Conservation (phyloP, 2,888 invertebrate species). For the Celastrina argiolus region DNA sequence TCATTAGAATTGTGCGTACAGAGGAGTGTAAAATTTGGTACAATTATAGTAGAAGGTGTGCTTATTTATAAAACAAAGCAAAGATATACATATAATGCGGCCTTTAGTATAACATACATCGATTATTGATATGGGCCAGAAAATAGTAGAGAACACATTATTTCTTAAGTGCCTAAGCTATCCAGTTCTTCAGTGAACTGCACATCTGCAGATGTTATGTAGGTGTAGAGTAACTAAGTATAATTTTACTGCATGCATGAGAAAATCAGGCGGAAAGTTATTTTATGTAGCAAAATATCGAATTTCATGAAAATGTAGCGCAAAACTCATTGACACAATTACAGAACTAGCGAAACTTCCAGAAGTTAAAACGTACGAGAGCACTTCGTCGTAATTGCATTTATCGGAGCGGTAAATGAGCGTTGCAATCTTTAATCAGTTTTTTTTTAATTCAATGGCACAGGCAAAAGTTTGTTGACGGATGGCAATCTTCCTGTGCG, state of each 20-base stretch:
- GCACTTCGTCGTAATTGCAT: conserved; percentile 63
- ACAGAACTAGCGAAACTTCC: conserved; percentile 32
- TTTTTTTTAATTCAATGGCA: conserved; percentile 43
- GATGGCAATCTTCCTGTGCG: conserved; percentile 33
- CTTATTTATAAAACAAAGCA: too few species aligned
- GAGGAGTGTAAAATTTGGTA: too few species aligned
- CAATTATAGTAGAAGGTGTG: too few species aligned
- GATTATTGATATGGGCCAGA: too few species aligned
- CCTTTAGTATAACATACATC: too few species aligned
- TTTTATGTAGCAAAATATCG: conserved; percentile 13
- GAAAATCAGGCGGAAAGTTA: background rate
- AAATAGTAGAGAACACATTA: too few species aligned
- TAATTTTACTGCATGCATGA: background rate
- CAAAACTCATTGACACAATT: conserved; percentile 38
- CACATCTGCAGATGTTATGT: too few species aligned
- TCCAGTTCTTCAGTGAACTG: too few species aligned
- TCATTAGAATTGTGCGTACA: too few species aligned
- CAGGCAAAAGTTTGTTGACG: conserved; percentile 41
- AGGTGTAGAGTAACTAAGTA: background rate
- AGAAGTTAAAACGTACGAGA: conserved; percentile 47
- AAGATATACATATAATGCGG: too few species aligned
- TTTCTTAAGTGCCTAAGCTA: too few species aligned
- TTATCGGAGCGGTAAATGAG: conserved; percentile 72
- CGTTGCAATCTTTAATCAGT: conserved; percentile 69
- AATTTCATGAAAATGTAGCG: conserved; percentile 16